Base-by-base conservation (phyloP, 2,797 vertebrate genomes). In the Hephaestus fuliginosus region DNA sequence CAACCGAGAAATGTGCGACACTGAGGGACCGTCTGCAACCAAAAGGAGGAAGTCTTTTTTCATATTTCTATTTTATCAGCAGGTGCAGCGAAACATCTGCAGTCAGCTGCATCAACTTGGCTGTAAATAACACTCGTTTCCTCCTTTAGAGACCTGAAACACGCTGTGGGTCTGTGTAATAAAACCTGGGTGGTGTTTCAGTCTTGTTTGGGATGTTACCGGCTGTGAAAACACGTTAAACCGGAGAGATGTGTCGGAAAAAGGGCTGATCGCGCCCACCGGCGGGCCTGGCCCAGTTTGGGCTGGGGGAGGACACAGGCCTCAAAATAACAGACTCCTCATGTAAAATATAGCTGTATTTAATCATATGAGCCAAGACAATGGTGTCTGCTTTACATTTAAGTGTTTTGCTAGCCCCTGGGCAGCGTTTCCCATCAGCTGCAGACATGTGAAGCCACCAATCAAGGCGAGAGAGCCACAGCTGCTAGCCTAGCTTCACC, bases 401-500 rank as follows among this genome's bases (percentile, higher is more conserved):
- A 1, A 18, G 62, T 10, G 18, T 1, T 22, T 11, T 5, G 5
- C 28, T 4, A n/a, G 3, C 49, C 62, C 66, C 58, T 22, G 13
- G 64, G 44, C 44, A 67, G 52, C 67, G 55, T 41, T 80, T 73
- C 79, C 25, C 69, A 28, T 48, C 46, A 70, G 60, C 77, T 65
- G 44, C 80, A 55, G 76, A 82, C 85, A 89, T 90, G 88, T 88
- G 88, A 80, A 18, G 63, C 33, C 15, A 68, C 62, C 57, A 49
- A 78, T 43, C 76, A 62, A 33, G 30, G 39, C 58, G 3, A 43
- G 30, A 33, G 30, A 58, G 88, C 86, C 70, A 78, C 63, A 60
- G 55, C 46, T 66, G 78, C 84, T 92, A 92, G 88, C 91, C 53
- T 90, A 85, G 90, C 92, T 66, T 20, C 64, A 52, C 51, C 8